Evolutionary conservation across 1,140 invertebrate genomes (phyloP), one percentile per base, ranked within the genome.

Genomic region (Phthorimaea operculella): DNA sequence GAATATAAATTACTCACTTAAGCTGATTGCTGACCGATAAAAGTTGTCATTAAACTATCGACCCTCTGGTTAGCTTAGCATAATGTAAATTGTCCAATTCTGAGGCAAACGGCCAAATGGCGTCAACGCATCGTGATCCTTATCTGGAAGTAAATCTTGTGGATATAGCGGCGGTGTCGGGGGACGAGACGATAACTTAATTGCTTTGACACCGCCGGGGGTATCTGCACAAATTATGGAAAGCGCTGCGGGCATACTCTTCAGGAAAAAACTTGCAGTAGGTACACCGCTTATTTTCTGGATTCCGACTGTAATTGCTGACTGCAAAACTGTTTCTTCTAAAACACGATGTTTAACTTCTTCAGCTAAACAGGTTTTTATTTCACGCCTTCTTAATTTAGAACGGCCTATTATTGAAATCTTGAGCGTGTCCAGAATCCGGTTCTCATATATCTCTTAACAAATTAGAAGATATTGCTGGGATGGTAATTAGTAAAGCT

Each of bases 31-130:
- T 74, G 55, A 58, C 56, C 65, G 70, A 78, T 80, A 76, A 77
- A 68, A 70, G 81, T 74, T 79, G 70, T 68, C 72, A 63, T 73
- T 72, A 59, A 74, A 77, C 65, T 72, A 72, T 72, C 64, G 62
- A 71, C 76, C 75, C 73, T 70, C 65, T 50, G 54, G 51, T 55
- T 57, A 56, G 55, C 49, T 55, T 57, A 56, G 55, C 49, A 18
- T 71, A 69, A 68, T 74, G 70, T 76, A 76, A 83, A 84, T 79
- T 77, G 79, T 76, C 67, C 77, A 79, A 79, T 77, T 69, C 70
- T 55, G 55, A 74, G 55, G 65, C 68, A 69, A 73, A 66, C 62
- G 60, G 66, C 76, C 76, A 84, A 80, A 81, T 80, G 79, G 77
- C 79, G 76, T 81, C 76, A 78, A 76, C 72, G 78, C 62, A 75